phyloP scores from a whole-genome alignment of 2,888 invertebrate species.

The Dryococelus australis region DNA sequence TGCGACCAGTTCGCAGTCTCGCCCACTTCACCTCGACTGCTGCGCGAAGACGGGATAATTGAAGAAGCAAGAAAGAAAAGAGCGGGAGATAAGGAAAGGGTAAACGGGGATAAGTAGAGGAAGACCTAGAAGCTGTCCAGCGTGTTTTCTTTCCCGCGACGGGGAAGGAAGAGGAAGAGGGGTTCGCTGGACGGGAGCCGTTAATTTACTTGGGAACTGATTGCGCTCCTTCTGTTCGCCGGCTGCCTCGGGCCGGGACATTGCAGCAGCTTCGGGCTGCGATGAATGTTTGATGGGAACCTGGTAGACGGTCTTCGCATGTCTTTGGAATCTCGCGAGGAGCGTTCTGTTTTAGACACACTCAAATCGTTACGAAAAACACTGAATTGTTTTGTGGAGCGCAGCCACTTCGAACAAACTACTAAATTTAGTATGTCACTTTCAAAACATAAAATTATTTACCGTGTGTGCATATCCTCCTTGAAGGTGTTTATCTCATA shows the following conservation, averaged over 20 bases:
- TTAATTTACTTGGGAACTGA: slow-evolving; percentile 8
- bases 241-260: not conserved
- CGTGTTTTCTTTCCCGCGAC: not conserved
- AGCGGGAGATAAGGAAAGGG: not conserved
- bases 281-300: not conserved
- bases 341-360: too few species aligned
- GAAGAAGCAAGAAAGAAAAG: not conserved
- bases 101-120: not conserved
- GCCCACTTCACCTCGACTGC: not conserved
- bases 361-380: too few species aligned
- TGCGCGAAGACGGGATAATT: not conserved
- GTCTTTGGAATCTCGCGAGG: too few species aligned
- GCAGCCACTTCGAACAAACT: too few species aligned
- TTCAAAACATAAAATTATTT: too few species aligned
- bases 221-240: not conserved
- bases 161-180: too few species aligned
- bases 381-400: too few species aligned
- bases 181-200: not conserved
- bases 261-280: not conserved
- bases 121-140: not conserved
- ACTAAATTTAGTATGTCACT: too few species aligned
- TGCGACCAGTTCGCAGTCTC: too few species aligned
- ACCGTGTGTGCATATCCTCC: too few species aligned
- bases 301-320: too few species aligned
- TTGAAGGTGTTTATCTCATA: too few species aligned